Evolutionary conservation across 2,888 invertebrate genomes (phyloP), one percentile per base, ranked within the genome.

Genomic region (Drosophila leonis): DNA sequence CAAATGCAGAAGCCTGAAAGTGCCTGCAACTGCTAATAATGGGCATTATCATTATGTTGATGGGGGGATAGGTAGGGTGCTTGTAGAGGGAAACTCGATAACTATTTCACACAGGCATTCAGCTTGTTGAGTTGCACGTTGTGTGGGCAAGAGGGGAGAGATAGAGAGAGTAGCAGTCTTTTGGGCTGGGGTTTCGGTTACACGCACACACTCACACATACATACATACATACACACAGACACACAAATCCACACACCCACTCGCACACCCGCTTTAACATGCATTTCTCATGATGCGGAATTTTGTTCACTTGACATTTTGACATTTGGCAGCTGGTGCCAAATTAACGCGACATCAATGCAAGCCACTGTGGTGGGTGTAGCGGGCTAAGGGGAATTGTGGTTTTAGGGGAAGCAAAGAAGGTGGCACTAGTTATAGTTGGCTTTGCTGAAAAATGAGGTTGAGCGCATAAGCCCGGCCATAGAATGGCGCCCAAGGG

Each of bases 271-370:
- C 29, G 61, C 37, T 44, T 24, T 61, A 70, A 71, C 89, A 88
- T 84, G 89, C 78, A 84, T 84, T 83, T 83, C 87, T 83, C 87
- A 84, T 88, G 83, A 88, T 86, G 83, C 73, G 75, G 75, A 85
- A 83, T 88, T 88, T 86, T 80, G 89, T 75, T 75, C 83, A 83
- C 78, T 88, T 89, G 84, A 89, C 84, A 84, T 87, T 89, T 83
- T 84, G 84, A 87, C 84, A 89, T 84, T 89, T 84, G 84, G 72
- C 84, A 84, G 84, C 75, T 87, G 74, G 79, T 83, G 83, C 67
- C 76, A 89, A 84, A 84, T 84, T 84, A 84, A 84, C 84, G 84
- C 87, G 77, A 67, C 77, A 67, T 61, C 65, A 76, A 61, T 54
- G 55, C 37, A 42, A 55, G 41, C 18, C 41, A 20, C 35, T 5